These are phyloP conservation scores for Coelopa frigida DNA, from an alignment of 1,140 invertebrate genomes.

Conservation along the genomic window DNA sequence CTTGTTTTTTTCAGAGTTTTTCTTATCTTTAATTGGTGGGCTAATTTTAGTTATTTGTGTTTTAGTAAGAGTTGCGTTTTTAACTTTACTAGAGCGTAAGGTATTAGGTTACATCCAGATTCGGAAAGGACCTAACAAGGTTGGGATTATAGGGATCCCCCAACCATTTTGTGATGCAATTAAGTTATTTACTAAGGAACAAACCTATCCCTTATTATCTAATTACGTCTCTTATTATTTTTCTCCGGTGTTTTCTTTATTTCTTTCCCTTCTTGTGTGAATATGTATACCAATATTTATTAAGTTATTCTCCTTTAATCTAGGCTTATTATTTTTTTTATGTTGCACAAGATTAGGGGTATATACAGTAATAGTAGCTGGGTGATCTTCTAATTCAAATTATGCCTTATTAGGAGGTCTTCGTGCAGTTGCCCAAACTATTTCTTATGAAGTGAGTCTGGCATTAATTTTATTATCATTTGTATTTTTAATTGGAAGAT, in stretches of 20 bases:
- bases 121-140: slow-evolving; percentile 63
- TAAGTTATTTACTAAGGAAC: slow-evolving; percentile 59
- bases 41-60: too few relatives aligned
- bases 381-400: slow-evolving; percentile 58
- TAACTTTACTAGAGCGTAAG: too few relatives aligned
- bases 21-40: slow-evolving; percentile 45
- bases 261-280: slow-evolving; percentile 51
- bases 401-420: too few relatives aligned
- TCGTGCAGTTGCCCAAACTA: too few relatives aligned
- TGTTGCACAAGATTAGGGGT: slow-evolving; percentile 47
- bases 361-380: slow-evolving; percentile 27
- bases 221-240: slow-evolving; percentile 52
- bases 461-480: slow-evolving; percentile 26
- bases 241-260: slow-evolving; percentile 51
- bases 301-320: slow-evolving; percentile 25
- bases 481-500: slow-evolving; percentile 27
- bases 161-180: slow-evolving; percentile 61
- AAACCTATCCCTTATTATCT: slow-evolving; percentile 44
- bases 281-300: slow-evolving; percentile 45
- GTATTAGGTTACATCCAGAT: slow-evolving; percentile 60
- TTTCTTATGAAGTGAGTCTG: too few relatives aligned
- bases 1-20: slow-evolving; percentile 44
- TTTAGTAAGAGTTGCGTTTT: too few relatives aligned
- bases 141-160: slow-evolving; percentile 52
- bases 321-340: too few relatives aligned